A percentile compares a stretch with the other conserved stretches of the same genome.
Evolutionary conservation across 2,888 invertebrate species (phyloP).

Genomic region (Patella pellucida): DNA sequence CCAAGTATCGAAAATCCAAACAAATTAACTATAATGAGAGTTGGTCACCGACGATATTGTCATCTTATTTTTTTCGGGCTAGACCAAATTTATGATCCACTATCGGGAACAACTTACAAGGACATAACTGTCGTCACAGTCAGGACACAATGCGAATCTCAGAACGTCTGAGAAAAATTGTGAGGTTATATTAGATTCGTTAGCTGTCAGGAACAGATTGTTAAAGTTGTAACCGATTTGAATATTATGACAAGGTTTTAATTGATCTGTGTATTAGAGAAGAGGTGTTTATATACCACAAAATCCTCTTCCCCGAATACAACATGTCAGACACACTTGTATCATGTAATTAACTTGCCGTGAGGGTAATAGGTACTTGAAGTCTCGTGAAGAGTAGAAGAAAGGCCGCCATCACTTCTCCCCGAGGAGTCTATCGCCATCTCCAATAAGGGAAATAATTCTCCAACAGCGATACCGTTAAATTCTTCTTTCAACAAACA

Average conservation of each 20-base stretch:
- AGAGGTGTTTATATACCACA: background rate
- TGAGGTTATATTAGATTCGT: too few relatives aligned
- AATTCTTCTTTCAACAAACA: conserved; percentile 1
- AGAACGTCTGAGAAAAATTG: too few relatives aligned
- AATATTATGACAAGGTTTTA: conserved; percentile 3
- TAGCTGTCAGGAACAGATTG: background rate
- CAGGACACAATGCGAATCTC: too few relatives aligned
- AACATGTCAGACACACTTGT: background rate
- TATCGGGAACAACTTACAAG: too few relatives aligned
- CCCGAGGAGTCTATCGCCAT: background rate
- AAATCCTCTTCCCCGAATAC: background rate
- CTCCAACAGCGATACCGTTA: conserved; percentile 7
- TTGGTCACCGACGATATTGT: too few relatives aligned
- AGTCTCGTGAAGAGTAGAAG: conserved; percentile 2
- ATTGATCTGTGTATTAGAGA: background rate
- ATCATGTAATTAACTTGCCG: background rate
- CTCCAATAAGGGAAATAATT: background rate
- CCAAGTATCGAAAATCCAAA: too few relatives aligned
- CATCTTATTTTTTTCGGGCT: too few relatives aligned
- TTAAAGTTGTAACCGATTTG: background rate
- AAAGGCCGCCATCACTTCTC: background rate
- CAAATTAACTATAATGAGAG: too few relatives aligned
- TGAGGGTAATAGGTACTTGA: conserved; percentile 8
- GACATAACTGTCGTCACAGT: too few relatives aligned
- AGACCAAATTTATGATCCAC: too few relatives aligned